Percentiles rank a stretch among this genome's conserved stretches.
phyloP scores from a whole-genome alignment of 2,113 vertebrate genomes.

The Perccottus glenii region DNA sequence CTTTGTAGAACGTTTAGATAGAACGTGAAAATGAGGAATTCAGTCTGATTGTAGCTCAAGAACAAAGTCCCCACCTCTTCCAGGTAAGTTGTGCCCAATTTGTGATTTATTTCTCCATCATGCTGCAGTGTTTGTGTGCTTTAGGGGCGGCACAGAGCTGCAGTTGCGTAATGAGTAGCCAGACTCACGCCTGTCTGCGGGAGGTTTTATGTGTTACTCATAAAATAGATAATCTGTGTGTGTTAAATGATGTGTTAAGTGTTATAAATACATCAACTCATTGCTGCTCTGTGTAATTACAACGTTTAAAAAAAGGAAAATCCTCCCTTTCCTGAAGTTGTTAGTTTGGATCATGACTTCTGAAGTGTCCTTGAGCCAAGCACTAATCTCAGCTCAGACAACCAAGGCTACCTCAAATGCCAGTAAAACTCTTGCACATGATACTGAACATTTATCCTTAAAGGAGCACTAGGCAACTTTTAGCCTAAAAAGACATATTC shows the following conservation, averaged over 20 bases:
- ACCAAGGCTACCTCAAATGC: neutral
- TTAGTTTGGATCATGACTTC: neutral
- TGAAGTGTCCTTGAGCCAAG: slow-evolving; percentile 18
- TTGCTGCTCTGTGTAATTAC: neutral
- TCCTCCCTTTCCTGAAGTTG: neutral
- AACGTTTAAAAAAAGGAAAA: neutral
- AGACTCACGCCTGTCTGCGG: neutral
- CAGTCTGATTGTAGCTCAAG: neutral
- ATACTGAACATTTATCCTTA: too few relatives aligned
- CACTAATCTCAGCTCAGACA: slow-evolving; percentile 7
- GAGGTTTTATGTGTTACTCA: too few relatives aligned
- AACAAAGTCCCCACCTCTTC: slow-evolving; percentile 5
- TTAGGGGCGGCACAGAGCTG: slow-evolving; percentile 39
- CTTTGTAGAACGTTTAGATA: too few relatives aligned
- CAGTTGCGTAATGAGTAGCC: slow-evolving; percentile 29
- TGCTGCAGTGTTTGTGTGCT: slow-evolving; percentile 53
- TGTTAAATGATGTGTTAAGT: neutral
- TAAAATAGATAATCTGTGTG: neutral
- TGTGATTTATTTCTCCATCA: slow-evolving; percentile 10
- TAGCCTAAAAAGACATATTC: too few relatives aligned
- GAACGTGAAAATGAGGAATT: neutral
- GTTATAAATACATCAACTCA: neutral
- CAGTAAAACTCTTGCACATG: too few relatives aligned
- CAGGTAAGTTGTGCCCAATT: slow-evolving; percentile 25
- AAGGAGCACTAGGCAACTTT: too few relatives aligned